These are phyloP conservation scores for Lithophane ornitopus DNA, from an alignment of 2,888 invertebrate genomes.

Conservation along the genomic window DNA sequence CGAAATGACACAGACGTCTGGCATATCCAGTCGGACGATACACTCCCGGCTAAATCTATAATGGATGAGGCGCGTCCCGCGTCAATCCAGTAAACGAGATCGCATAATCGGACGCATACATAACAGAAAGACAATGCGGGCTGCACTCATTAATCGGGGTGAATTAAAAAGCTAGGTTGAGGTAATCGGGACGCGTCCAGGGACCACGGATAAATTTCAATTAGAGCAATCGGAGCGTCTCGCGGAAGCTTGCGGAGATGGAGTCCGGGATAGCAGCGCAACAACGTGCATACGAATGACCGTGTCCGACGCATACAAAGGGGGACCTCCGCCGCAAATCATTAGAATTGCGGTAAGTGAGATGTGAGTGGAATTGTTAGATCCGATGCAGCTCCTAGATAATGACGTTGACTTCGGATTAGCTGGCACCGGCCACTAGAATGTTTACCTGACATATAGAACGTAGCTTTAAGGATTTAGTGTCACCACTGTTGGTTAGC, in stretches of 20 bases:
- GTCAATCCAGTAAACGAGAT: constrained; percentile 88
- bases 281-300: constrained; percentile 81
- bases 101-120: constrained; percentile 85
- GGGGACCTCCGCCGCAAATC: constrained; percentile 87
- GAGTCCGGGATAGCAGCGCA: constrained; percentile 79
- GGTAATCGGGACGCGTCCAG: constrained; percentile 73
- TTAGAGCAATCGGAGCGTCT: constrained; percentile 86
- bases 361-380: constrained; percentile 87
- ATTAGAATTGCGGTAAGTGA: constrained; percentile 88
- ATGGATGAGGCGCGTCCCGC: constrained; percentile 88
- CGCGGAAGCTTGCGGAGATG: constrained; percentile 85
- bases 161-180: constrained; percentile 73
- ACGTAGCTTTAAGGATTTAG: constrained; percentile 59
- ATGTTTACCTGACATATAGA: constrained; percentile 70
- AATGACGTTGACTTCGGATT: constrained; percentile 82
- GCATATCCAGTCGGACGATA: constrained; percentile 78
- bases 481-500: constrained; percentile 58
- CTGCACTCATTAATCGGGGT: constrained; percentile 82
- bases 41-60: constrained; percentile 87
- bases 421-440: constrained; percentile 76
- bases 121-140: constrained; percentile 77
- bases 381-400: constrained; percentile 81
- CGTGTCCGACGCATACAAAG: constrained; percentile 85
- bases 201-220: constrained; percentile 84
- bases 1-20: constrained; percentile 86